Evolutionary conservation across 1,140 invertebrate species (phyloP), one percentile per base, ranked within the genome.

Genomic region (Aphidius ervi): DNA sequence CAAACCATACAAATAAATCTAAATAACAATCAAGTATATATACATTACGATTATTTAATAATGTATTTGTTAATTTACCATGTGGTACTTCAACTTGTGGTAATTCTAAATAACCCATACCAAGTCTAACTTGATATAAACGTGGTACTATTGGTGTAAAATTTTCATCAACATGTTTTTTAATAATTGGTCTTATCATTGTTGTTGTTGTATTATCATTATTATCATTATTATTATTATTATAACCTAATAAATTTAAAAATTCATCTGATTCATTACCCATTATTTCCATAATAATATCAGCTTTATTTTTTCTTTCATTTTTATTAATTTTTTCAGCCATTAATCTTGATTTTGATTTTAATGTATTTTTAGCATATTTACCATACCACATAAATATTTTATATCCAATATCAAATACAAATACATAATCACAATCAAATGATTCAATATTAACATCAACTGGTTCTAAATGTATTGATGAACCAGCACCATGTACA

Each of bases 1-100:
- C 97, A 81, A 99, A 95, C 95, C 97, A 99, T 9, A 99, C 94
- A 81, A 97, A 99, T n/a, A 99, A 86, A 78, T 99, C 98, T 42
- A 91, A 82, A 70, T 89, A 91, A 72, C 94, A 97, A 76, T 99
- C 98, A 31, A 99, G 83, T 74, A 99, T 94, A 76, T 98, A 99
- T 4, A 99, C 97, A 81, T 95, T 93, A 72, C 94, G 91, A 58
- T 93, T 95, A 62, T 92, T 88, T 16, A 99, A 82, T 65, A 96
- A 79, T 4, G 86, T 83, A 66, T 91, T 85, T 58, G 85, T 80
- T 23, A 92, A 76, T 74, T 89, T 89, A 62, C 87, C 87, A 62
- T 91, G 86, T 9, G 91, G 87, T 58, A 92, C 82, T 78, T 94
- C 90, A 7, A 93, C 92, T 84, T 99, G 98, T 8, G 97, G 97